phyloP scores from a whole-genome alignment of 2,797 vertebrate genomes.

The Helicolenus hilgendorfi region DNA sequence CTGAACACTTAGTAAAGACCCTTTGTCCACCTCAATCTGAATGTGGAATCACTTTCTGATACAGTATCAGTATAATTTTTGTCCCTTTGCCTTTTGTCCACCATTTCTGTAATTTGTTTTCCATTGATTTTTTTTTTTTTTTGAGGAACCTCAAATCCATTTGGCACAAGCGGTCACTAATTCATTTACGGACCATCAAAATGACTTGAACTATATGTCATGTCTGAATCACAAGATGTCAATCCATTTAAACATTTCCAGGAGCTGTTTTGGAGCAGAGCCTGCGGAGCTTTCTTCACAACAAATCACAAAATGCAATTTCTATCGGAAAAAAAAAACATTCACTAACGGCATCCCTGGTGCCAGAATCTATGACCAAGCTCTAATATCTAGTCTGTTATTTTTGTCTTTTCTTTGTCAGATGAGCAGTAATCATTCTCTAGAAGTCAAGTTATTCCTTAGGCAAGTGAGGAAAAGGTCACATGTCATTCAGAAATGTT shows the following conservation, averaged over 20 bases:
- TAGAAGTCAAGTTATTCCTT: conserved; percentile 12
- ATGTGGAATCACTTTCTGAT: background rate
- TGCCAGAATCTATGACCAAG: background rate
- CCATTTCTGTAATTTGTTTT: background rate
- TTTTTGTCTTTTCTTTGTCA: background rate
- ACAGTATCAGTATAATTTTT: background rate
- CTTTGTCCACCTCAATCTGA: background rate
- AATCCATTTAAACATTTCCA: conserved; percentile 15
- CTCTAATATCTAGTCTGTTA: background rate
- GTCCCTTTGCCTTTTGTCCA: background rate
- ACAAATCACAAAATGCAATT: conserved; percentile 16
- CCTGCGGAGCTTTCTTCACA: background rate
- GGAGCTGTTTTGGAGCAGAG: background rate
- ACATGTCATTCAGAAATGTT: conserved; percentile 22
- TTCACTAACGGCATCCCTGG: background rate
- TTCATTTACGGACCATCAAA: conserved; percentile 15
- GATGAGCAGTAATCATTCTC: conserved; percentile 15
- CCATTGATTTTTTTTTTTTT: background rate
- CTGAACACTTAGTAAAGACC: background rate
- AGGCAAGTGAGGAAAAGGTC: background rate
- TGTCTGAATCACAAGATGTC: conserved; percentile 16
- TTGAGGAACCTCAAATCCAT: background rate
- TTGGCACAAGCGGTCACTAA: background rate
- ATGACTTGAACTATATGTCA: background rate
- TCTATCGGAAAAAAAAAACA: background rate